A percentile compares a stretch with the other conserved stretches of the same genome.
These are phyloP conservation scores for Otolemur garnettii DNA, from an alignment of 2,113 vertebrate genomes.

Conservation along the genomic window DNA sequence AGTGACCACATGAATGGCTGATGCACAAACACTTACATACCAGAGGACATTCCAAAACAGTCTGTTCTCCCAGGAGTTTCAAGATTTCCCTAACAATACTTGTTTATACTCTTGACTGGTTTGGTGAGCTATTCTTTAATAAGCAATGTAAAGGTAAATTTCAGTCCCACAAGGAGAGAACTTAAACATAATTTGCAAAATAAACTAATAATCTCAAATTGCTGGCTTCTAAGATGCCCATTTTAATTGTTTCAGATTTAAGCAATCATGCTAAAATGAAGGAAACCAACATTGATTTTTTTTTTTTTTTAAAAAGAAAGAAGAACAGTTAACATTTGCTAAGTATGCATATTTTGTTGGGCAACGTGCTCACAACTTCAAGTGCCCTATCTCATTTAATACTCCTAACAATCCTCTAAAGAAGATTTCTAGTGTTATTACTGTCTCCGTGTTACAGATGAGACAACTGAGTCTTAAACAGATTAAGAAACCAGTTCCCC, in stretches of 20 bases:
- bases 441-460: not conserved
- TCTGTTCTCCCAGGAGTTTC: not conserved
- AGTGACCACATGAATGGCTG: not conserved
- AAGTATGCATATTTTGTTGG: not conserved
- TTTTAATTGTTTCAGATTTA: not conserved
- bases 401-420: not conserved
- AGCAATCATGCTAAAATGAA: not conserved
- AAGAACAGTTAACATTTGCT: not conserved
- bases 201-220: not conserved
- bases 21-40: not conserved
- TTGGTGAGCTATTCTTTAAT: not conserved
- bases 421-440: too few relatives aligned
- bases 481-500: not conserved
- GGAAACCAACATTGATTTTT: not conserved
- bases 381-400: not conserved
- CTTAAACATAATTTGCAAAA: conserved; percentile 10
- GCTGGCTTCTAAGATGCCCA: not conserved
- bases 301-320: not conserved
- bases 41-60: not conserved
- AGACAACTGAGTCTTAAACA: not conserved
- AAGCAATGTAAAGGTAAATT: not conserved
- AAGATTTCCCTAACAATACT: not conserved
- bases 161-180: not conserved
- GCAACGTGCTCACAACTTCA: not conserved
- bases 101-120: not conserved